Conservation (phyloP, 1,140 invertebrate genomes). For the Zaprionus gabonicus region DNA sequence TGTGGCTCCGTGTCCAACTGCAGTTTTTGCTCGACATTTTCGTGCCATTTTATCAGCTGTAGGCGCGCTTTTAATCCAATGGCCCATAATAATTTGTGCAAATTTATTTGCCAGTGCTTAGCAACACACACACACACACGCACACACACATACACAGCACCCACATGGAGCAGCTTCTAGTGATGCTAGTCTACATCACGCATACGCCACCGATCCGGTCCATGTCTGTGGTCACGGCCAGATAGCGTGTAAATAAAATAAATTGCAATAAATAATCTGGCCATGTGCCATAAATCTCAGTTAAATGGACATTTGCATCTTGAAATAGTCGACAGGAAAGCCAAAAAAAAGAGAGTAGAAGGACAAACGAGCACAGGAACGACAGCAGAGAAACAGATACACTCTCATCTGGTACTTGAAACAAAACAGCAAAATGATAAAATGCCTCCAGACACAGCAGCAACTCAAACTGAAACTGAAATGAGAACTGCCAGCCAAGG, state of each 20-base stretch:
- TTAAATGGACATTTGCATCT: slow-evolving; percentile 83
- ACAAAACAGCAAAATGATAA: slow-evolving; percentile 69
- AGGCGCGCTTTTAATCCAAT: slow-evolving; percentile 67
- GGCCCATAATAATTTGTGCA: slow-evolving; percentile 79
- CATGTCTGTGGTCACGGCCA: slow-evolving; percentile 65
- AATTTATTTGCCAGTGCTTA: slow-evolving; percentile 80
- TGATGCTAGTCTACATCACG: slow-evolving; percentile 20
- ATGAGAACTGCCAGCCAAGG: slow-evolving; percentile 12
- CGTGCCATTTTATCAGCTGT: slow-evolving; percentile 40
- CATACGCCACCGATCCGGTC: slow-evolving; percentile 43
- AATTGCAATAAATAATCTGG: slow-evolving; percentile 82
- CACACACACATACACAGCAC: neutral
- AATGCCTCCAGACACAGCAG: slow-evolving; percentile 63
- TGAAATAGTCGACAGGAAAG: slow-evolving; percentile 70
- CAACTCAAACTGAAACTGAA: neutral
- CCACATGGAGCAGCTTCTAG: neutral
- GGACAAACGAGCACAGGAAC: neutral
- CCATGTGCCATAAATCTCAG: slow-evolving; percentile 78
- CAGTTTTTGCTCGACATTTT: slow-evolving; percentile 37
- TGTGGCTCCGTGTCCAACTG: slow-evolving; percentile 26
- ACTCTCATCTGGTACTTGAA: slow-evolving; percentile 62
- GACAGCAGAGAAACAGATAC: slow-evolving; percentile 29
- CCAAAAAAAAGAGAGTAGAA: slow-evolving; percentile 32
- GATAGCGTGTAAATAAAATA: slow-evolving; percentile 82
- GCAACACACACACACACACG: slow-evolving; percentile 18